Evolutionary conservation across 2,797 vertebrate genomes (phyloP).

Genomic region (Knipowitschia caucasica): DNA sequence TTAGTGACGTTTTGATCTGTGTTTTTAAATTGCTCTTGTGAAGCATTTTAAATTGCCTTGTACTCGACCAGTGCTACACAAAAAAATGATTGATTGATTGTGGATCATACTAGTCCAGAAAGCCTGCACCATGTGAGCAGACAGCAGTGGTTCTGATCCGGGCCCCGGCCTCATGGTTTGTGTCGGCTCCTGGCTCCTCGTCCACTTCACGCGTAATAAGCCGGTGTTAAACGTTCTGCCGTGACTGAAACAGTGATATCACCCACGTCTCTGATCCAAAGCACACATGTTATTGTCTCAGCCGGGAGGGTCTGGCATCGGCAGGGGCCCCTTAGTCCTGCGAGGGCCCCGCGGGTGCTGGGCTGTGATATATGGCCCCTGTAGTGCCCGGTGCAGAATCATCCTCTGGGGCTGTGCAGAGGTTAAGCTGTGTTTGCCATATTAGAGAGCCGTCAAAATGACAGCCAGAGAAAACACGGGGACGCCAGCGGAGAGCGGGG

Average conservation of each 20-base stretch:
- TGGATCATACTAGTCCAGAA: no score
- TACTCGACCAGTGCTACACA: no score
- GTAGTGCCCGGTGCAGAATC: conserved; percentile 39
- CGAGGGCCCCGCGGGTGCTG: conserved; percentile 37
- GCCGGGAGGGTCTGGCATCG: conserved; percentile 53
- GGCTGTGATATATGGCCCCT: conserved; percentile 48
- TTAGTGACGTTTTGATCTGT: no score
- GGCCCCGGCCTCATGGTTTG: no score
- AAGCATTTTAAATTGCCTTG: no score
- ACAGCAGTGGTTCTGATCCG: no score
- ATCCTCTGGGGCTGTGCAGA: conserved; percentile 42
- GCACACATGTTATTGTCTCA: conserved; percentile 61
- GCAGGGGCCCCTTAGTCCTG: conserved; percentile 27
- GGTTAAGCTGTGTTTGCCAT: conserved; percentile 36
- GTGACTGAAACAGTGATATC: conserved; percentile 54
- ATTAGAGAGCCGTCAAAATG: conserved; percentile 73
- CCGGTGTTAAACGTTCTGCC: conserved; percentile 43
- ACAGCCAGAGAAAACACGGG: conserved; percentile 5
- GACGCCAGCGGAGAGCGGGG: not conserved
- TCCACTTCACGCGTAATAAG: not conserved
- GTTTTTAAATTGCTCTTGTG: no score
- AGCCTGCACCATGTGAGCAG: no score
- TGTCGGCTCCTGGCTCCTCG: not conserved
- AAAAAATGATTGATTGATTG: no score
- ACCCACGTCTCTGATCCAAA: conserved; percentile 56